Evolutionary conservation across 2,113 vertebrate genomes (phyloP), one percentile per base, ranked within the genome.

Genomic region (Macroglossus sobrinus): DNA sequence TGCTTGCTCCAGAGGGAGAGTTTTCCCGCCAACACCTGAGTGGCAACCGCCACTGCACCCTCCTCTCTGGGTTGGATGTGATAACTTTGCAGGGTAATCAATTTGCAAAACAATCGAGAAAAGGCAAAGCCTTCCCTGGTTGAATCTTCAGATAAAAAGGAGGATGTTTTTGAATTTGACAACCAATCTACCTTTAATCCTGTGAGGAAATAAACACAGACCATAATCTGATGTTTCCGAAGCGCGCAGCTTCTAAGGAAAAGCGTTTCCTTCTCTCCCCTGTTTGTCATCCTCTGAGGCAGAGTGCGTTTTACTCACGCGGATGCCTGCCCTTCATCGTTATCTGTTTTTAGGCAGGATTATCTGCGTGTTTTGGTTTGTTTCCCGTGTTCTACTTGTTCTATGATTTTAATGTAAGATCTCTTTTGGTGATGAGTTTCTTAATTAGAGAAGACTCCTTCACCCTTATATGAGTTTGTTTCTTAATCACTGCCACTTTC

Each of bases 171-270:
- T 75, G 93, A 96, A 93, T 95, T 94, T 97, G 95, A 96, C 81
- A 95, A 79, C 74, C 91, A 91, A 94, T 97, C 91, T 97, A 61
- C 76, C 61, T 94, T 95, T 95, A 97, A 97, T 96, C 96, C 94
- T 95, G 84, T 96, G 93, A 96, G 93, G 97, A 97, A 97, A 97
- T 94, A 97, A 96, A 93, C 45, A 84, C 16, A 7, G 91, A 78
- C 82, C 82, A 63, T 93, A 75, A 96, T 89, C 97, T 87, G 66
- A 92, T 91, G 53, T 38, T 93, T 84, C 50, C 35, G 91, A 96
- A 96, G 89, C 68, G 88, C 78, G 47, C 53, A 30, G 53, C 72
- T 93, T 96, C 61, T 63, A n/a, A 85, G n/a, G 24, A 68, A 61
- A 92, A 84, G 26, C 26, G 5, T 57, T 94, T 61, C 53, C 38